Evolutionary conservation across 1,140 invertebrate genomes (phyloP), one percentile per base, ranked within the genome.

Genomic region (Pararge aegeria): DNA sequence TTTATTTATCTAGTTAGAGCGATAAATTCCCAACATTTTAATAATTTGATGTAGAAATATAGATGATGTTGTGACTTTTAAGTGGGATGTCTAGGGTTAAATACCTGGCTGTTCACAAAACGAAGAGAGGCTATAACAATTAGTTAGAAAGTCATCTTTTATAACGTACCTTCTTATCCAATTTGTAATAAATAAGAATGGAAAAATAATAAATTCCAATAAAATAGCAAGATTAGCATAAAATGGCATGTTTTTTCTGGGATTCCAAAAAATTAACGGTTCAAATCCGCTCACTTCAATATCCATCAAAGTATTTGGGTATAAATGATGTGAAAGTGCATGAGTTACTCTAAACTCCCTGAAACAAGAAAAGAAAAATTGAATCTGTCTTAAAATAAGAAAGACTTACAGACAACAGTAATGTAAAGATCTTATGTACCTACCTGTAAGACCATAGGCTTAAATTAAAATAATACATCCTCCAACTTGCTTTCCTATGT

Each of bases 401-500:
- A n/a, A n/a, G n/a, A n/a, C n/a, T n/a, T n/a, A n/a, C n/a, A n/a
- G n/a, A n/a, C n/a, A n/a, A n/a, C n/a, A n/a, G n/a, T n/a, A n/a
- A n/a, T n/a, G n/a, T n/a, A n/a, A n/a, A n/a, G n/a, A n/a, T n/a
- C n/a, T n/a, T n/a, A n/a, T n/a, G n/a, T n/a, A n/a, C n/a, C n/a
- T 81, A 93, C 92, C 89, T 93, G 19, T 92, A 94, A 1, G 94
- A 93, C 89, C 94, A 87, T 40, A 94, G 64, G 21, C 90, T 90
- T 20, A 97, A 80, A 72, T 96, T 94, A 58, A 95, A 95, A 24
- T 95, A 92, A 73, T 95, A 96, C 93, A 96, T 96, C 46, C 96
- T 92, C 91, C 95, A 96, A 72, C 94, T 96, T 66, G 96, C 92
- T 49, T 89, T 93, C 71, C 93, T 92, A 74, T 97, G 96, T 55